Evolutionary conservation across 2,113 vertebrate genomes (phyloP).

Genomic region (Osmerus eperlanus): DNA sequence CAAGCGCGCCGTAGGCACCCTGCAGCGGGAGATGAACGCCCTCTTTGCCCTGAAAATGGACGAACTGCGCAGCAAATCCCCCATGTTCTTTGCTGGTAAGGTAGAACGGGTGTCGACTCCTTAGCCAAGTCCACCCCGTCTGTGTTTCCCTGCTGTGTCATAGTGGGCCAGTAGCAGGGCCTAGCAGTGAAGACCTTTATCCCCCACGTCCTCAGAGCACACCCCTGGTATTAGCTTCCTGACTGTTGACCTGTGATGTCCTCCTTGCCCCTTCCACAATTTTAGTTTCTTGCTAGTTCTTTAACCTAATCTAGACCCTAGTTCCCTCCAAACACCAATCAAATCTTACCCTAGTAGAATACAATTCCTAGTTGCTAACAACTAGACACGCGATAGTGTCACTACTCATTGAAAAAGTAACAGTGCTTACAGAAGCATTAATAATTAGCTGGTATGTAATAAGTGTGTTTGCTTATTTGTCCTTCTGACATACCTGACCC

Average conservation of each 20-base stretch:
- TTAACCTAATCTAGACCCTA: neutral
- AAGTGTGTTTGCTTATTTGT: neutral
- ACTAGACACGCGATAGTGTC: neutral
- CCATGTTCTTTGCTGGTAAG: constrained; percentile 95
- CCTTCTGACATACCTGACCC: constrained; percentile 2
- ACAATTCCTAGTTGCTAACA: neutral
- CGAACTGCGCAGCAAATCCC: constrained; percentile 91
- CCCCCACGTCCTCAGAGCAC: neutral
- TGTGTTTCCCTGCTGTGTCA: too few relatives aligned
- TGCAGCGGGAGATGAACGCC: constrained; percentile 95
- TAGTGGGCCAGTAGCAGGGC: too few relatives aligned
- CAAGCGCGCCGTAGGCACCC: constrained; percentile 82
- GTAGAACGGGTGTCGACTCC: constrained; percentile 26
- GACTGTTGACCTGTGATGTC: neutral
- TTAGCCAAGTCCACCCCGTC: too few relatives aligned
- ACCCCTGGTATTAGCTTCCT: constrained; percentile 22
- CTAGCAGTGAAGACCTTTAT: too few relatives aligned
- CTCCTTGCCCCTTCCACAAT: neutral
- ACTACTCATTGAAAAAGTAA: neutral
- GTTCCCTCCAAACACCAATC: neutral
- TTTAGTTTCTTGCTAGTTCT: neutral
- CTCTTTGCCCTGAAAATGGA: constrained; percentile 95
- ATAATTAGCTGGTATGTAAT: neutral
- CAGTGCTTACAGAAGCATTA: neutral
- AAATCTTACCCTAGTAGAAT: neutral